A percentile compares a stretch with the other conserved stretches of the same genome.
phyloP scores from a whole-genome alignment of 2,888 invertebrate genomes.

The Icerya purchasi region DNA sequence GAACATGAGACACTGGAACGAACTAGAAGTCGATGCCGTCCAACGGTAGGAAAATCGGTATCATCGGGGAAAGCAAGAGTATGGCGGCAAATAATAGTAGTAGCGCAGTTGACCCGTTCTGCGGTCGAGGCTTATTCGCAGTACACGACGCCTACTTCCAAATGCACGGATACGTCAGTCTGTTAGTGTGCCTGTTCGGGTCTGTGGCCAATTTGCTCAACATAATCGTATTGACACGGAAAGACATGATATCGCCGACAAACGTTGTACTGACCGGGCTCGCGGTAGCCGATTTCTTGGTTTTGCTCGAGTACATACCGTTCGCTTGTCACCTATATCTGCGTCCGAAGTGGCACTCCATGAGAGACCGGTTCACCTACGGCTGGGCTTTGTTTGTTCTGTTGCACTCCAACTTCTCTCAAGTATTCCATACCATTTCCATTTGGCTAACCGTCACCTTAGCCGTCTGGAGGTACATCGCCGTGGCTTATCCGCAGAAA shows the following conservation, averaged over 20 bases:
- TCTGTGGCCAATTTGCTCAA: slow-evolving; percentile 80
- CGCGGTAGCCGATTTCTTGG: slow-evolving; percentile 79
- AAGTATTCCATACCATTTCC: slow-evolving; percentile 72
- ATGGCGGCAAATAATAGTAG: too few relatives aligned
- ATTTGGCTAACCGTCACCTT: slow-evolving; percentile 81
- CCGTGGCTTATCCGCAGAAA: slow-evolving; percentile 58
- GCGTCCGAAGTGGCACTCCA: slow-evolving; percentile 27
- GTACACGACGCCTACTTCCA: slow-evolving; percentile 37
- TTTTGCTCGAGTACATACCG: slow-evolving; percentile 85
- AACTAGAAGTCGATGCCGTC: too few relatives aligned
- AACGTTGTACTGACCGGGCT: slow-evolving; percentile 76
- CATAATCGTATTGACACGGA: slow-evolving; percentile 67
- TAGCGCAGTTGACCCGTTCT: slow-evolving; percentile 13
- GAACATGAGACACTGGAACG: too few relatives aligned
- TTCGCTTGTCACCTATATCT: slow-evolving; percentile 64
- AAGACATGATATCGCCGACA: slow-evolving; percentile 77
- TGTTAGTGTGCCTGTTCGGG: slow-evolving; percentile 72
- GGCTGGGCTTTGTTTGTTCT: slow-evolving; percentile 66
- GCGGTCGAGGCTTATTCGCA: slow-evolving; percentile 13
- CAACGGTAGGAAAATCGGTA: too few relatives aligned
- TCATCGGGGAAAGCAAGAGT: too few relatives aligned
- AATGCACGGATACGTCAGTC: slow-evolving; percentile 64
- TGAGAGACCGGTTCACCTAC: slow-evolving; percentile 38
- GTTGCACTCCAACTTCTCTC: slow-evolving; percentile 74
- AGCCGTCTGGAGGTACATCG: slow-evolving; percentile 68